Evolutionary conservation across 2,888 invertebrate species (phyloP).

Genomic region (Helicoverpa assulta): DNA sequence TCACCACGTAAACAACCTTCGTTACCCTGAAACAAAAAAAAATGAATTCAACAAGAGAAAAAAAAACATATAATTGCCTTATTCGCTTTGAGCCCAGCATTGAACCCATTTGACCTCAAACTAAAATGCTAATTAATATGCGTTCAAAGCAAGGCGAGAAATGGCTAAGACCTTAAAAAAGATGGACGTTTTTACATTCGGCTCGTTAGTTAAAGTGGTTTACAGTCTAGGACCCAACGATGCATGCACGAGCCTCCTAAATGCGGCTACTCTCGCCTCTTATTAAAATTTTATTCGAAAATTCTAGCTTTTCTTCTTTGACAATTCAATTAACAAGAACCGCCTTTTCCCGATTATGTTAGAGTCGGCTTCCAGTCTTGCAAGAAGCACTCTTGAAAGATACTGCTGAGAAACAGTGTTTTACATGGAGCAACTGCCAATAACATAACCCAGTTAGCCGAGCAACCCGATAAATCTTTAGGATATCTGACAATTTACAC

Average conservation of each 20-base stretch:
- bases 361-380: too few relatives aligned
- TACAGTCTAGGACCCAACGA: constrained; percentile 52
- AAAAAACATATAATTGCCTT: background rate
- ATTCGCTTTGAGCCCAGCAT: background rate
- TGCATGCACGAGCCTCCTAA: constrained; percentile 50
- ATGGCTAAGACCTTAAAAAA: constrained; percentile 34
- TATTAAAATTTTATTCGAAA: constrained; percentile 54
- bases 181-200: constrained; percentile 42
- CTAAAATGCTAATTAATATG: constrained; percentile 23
- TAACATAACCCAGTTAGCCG: too few relatives aligned
- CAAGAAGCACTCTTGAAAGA: too few relatives aligned
- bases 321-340: too few relatives aligned
- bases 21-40: background rate
- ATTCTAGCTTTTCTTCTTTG: constrained; percentile 13
- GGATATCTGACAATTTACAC: too few relatives aligned
- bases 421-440: too few relatives aligned
- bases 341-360: too few relatives aligned
- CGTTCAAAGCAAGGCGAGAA: constrained; percentile 39
- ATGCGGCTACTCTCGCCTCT: constrained; percentile 51
- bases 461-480: too few relatives aligned
- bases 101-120: background rate
- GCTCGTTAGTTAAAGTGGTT: constrained; percentile 57
- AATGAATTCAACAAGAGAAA: background rate
- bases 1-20: too few relatives aligned
- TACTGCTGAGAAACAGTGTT: too few relatives aligned